phyloP scores from a whole-genome alignment of 2,888 invertebrate genomes.

The Ormyrus nitidulus region DNA sequence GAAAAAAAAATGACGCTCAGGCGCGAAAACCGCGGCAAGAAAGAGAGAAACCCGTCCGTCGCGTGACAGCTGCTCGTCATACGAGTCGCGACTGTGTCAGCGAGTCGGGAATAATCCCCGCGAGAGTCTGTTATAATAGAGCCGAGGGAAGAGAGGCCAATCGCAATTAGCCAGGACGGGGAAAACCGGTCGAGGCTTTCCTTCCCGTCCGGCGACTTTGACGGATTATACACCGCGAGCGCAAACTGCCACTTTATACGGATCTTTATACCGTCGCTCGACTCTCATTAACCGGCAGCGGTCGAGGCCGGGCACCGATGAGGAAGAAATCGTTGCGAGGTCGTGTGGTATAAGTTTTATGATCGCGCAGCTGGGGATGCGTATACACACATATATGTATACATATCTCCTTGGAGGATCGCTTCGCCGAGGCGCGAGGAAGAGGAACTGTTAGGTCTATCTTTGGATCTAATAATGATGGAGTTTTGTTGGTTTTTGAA shows the following conservation, averaged over 20 bases:
- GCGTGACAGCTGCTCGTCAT: background rate
- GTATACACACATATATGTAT: too few relatives aligned
- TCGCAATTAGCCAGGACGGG: constrained; percentile 1
- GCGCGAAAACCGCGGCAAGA: too few relatives aligned
- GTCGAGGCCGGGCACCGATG: too few relatives aligned
- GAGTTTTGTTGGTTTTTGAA: too few relatives aligned
- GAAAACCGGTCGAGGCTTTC: constrained; percentile 27
- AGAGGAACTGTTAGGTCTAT: background rate
- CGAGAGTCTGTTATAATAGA: background rate
- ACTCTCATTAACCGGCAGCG: background rate
- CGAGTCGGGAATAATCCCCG: background rate
- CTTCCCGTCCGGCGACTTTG: constrained; percentile 21
- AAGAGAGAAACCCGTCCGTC: background rate
- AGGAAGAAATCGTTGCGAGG: too few relatives aligned
- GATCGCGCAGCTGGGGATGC: background rate
- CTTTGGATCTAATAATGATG: background rate
- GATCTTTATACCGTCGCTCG: background rate
- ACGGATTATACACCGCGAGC: background rate
- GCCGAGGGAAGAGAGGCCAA: background rate
- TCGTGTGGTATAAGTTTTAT: too few relatives aligned
- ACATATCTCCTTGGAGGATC: background rate
- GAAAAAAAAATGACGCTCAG: background rate
- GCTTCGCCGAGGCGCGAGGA: background rate
- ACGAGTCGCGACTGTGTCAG: background rate
- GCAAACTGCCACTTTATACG: constrained; percentile 25